Conservation (phyloP, 1,140 invertebrate species). For the Lamellibrachia luymesi region DNA sequence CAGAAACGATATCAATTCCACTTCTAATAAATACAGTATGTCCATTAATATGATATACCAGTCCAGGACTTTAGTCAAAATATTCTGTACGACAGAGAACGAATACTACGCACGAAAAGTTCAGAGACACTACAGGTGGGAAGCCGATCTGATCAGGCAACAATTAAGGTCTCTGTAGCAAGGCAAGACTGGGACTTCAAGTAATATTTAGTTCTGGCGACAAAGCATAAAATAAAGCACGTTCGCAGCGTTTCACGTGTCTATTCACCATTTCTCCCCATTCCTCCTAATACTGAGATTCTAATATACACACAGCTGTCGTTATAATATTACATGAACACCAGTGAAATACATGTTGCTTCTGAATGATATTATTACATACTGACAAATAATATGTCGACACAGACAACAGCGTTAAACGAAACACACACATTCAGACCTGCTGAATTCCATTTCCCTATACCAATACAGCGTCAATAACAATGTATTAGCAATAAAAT, state of each 20-base stretch:
- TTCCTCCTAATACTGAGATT: constrained; percentile 5
- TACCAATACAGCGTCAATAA: not conserved
- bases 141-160: not conserved
- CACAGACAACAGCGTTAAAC: not conserved
- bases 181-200: not conserved
- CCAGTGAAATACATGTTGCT: not conserved
- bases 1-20: not conserved
- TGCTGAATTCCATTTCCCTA: not conserved
- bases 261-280: not conserved
- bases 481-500: not conserved
- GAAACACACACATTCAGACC: not conserved
- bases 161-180: not conserved
- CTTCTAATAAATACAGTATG: not conserved
- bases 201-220: not conserved
- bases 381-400: not conserved
- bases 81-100: not conserved
- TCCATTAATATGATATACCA: not conserved
- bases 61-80: not conserved
- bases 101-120: not conserved
- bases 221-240: not conserved
- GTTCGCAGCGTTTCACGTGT: not conserved
- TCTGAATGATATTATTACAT: not conserved
- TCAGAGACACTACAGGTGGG: not conserved
- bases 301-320: not conserved
- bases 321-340: not conserved